Evolutionary conservation across 2,888 invertebrate species (phyloP), one percentile per base, ranked within the genome.

Genomic region (Danaus chrysippus): DNA sequence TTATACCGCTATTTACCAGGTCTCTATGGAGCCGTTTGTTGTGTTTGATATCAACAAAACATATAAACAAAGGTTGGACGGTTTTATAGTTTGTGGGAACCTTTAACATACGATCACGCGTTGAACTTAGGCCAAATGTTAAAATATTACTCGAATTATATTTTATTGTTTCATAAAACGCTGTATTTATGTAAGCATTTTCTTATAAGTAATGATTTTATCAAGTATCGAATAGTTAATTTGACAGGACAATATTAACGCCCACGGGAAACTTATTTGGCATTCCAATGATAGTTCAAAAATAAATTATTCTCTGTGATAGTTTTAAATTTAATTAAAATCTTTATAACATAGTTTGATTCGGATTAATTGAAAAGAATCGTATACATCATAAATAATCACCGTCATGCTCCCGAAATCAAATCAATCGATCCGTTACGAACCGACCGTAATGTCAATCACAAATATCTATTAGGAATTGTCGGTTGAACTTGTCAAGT

Each of bases 391-490:
- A 68, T 61, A 58, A 66, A 82, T 82, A 79, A 83, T 79, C 81
- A 69, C 79, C 74, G 76, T 78, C 77, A 77, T 73, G 78, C 77
- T 75, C 71, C 76, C 71, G 75, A 73, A 73, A 76, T 73, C 73
- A 68, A 72, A 72, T 73, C 74, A 75, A 75, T 72, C 71, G 68
- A 68, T 64, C 70, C 71, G 71, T 72, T 69, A 71, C 73, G 67
- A 73, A 71, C 72, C 67, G 66, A 69, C 52, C 64, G 56, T 56
- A 56, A 72, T 66, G 83, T 84, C 83, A 83, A 82, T 84, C 83
- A 82, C 64, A 57, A 68, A 68, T 66, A 73, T 74, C 73, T 74
- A 82, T 81, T 76, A 73, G 73, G 76, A 79, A 82, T 81, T 84
- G 83, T 86, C 85, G 73, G 78, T 65, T 67, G 62, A 58, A 67